Evolutionary conservation across 1,140 invertebrate species (phyloP).

Genomic region (Drosophila aff.): DNA sequence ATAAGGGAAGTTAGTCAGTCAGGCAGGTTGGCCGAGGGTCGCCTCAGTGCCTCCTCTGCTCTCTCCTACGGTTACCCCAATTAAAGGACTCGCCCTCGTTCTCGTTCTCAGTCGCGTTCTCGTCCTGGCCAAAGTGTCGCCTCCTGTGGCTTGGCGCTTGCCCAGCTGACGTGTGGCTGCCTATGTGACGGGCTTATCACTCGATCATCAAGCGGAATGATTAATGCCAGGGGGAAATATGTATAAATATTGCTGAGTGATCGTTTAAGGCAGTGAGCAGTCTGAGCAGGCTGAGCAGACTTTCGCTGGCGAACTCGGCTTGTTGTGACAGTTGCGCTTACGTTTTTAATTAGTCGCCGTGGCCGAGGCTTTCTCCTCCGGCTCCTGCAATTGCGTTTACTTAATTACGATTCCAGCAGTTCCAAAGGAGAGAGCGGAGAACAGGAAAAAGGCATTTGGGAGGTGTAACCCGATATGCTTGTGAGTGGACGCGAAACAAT

Average conservation of each 20-base stretch:
- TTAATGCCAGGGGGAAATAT: slow-evolving; percentile 51
- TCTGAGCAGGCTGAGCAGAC: slow-evolving; percentile 21
- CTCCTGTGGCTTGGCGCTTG: slow-evolving; percentile 79
- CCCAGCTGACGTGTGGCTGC: slow-evolving; percentile 78
- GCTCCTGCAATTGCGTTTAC: slow-evolving; percentile 35
- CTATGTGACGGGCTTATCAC: slow-evolving; percentile 70
- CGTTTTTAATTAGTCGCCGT: slow-evolving; percentile 72
- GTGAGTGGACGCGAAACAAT: slow-evolving; percentile 72
- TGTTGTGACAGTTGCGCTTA: slow-evolving; percentile 63
- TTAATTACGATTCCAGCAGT: slow-evolving; percentile 55
- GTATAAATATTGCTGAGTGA: slow-evolving; percentile 66
- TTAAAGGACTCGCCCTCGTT: slow-evolving; percentile 60
- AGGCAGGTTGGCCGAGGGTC: slow-evolving; percentile 33
- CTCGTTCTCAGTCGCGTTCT: not conserved
- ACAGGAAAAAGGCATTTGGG: slow-evolving; percentile 54
- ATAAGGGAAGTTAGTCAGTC: slow-evolving; percentile 58
- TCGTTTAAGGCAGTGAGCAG: slow-evolving; percentile 59
- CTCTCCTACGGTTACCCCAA: slow-evolving; percentile 52
- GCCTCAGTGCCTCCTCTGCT: slow-evolving; percentile 14
- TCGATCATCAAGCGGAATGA: slow-evolving; percentile 65
- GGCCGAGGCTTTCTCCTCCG: slow-evolving; percentile 18
- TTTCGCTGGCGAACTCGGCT: slow-evolving; percentile 42
- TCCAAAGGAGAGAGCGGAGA: not conserved
- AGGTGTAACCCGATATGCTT: slow-evolving; percentile 76
- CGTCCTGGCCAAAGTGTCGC: slow-evolving; percentile 60